Base-by-base conservation (phyloP, 1,140 invertebrate genomes). In the Brachionus manjavacas region DNA sequence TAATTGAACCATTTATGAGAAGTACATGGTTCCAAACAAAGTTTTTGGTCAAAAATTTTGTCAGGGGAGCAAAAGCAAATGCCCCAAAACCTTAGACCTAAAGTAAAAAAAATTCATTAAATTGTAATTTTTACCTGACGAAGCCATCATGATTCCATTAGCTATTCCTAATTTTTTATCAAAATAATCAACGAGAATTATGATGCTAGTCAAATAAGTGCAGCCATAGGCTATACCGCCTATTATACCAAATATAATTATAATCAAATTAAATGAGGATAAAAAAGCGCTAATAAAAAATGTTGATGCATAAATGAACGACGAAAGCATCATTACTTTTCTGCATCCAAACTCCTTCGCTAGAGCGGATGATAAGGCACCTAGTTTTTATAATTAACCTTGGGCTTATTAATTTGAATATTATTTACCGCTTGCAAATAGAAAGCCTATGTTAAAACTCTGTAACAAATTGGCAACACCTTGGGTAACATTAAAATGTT, bases 161-260 rank as follows among this genome's bases (percentile, higher is more conserved):
- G 96, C 95, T 78, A 97, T 89, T 1, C 95, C 95, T 79, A 95
- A 90, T 92, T 94, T 95, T 89, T 93, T 93, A 88, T 96, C 95
- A 89, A 97, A 97, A 91, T 96, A 97, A 90, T 95, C 95, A 7
- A 94, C 94, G 1, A 95, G 93, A 4, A 94, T 94, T 85, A 97
- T 93, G 39, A 96, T 94, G 6, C 95, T 95, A 0, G 68, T 52
- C 31, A 84, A 49, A 66, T 74, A 84, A 25, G 25, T 64, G 23
- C 60, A 74, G 11, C 83, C 83, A 64, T 72, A 84, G 12, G 23
- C 35, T 4, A 84, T 49, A 94, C 94, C 94, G 92, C 94, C 94
- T 64, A 96, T 86, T 41, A 95, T 87, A 76, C 96, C 96, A 88
- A 95, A 98, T 9, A 94, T 91, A 4, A 97, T 84, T 87, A 94